Conservation (phyloP, 1,140 invertebrate genomes). For the Aphis craccivora region DNA sequence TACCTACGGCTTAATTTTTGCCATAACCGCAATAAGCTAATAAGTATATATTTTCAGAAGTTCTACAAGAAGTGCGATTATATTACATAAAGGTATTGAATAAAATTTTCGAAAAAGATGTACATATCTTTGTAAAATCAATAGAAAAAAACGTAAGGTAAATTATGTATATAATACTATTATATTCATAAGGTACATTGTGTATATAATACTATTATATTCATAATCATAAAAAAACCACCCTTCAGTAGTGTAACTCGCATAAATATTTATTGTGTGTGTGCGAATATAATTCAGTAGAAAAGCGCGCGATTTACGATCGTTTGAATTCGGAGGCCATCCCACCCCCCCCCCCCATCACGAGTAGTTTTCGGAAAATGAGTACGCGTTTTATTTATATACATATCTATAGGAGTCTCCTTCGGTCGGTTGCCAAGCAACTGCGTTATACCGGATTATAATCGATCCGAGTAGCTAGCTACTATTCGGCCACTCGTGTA, state of each 20-base stretch:
- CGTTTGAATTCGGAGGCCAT: background rate
- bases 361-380: too few relatives aligned
- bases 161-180: background rate
- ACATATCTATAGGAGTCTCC: background rate
- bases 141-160: background rate
- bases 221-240: background rate
- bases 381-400: background rate
- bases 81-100: too few relatives aligned
- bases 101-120: too few relatives aligned
- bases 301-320: background rate
- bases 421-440: slow-evolving; percentile 29
- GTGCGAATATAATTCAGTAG: background rate
- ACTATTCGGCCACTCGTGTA: background rate
- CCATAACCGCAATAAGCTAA: too few relatives aligned
- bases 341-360: too few relatives aligned
- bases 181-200: background rate
- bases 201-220: background rate
- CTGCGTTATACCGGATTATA: slow-evolving; percentile 13
- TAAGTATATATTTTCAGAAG: background rate
- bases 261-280: background rate
- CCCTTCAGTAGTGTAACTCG: background rate
- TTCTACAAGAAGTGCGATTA: background rate
- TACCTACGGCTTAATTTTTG: too few relatives aligned
- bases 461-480: slow-evolving; percentile 32
- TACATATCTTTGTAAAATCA: background rate